Base-by-base conservation (phyloP, 2,797 vertebrate species). In the Tokudaia tokunoshimensis region DNA sequence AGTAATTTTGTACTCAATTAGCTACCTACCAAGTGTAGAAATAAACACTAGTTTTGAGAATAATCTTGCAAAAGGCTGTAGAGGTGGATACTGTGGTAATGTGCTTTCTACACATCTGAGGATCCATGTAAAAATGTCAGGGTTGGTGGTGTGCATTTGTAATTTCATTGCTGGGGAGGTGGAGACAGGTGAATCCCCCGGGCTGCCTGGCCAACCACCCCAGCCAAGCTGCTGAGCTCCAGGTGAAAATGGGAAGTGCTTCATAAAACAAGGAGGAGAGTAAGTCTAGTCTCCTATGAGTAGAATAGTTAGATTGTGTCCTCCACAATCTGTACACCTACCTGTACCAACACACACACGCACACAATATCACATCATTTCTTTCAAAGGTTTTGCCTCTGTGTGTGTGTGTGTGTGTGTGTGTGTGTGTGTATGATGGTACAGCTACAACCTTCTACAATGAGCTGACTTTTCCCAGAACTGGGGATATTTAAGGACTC, bases 401-500 rank as follows among this genome's bases (percentile, higher is more conserved):
- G 63, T 31, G 29, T 65, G 26, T 31, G 61, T 26, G 61, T 52
- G 50, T n/a, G 31, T n/a, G 15, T 34, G 29, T 41, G 3, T 24
- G 20, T 41, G 17, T 55, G 8, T 79, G 44, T 50, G 14, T 31
- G 76, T 78, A 26, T 50, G 26, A 22, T 31, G 14, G 14, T 22
- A 34, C 78, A 81, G 3, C 31, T 22, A 0, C 2, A 52, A 57
- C 26, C 15, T 13, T 17, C 3, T 52, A 76, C 57, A 74, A 0
- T 6, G 29, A 61, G 29, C 19, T 37, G 26, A 9, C 4, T 7
- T 50, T 57, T 89, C 29, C 72, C 34, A 11, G 26, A n/a, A 34
- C 52, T 20, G 37, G 3, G 24, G 29, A 59, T 65, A 3, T 88
- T 24, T 72, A 41, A n/a, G 88, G 15, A 57, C 84, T 70, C 3